Evolutionary conservation across 2,113 vertebrate species (phyloP), one percentile per base, ranked within the genome.

Genomic region (Oryzias melastigma): DNA sequence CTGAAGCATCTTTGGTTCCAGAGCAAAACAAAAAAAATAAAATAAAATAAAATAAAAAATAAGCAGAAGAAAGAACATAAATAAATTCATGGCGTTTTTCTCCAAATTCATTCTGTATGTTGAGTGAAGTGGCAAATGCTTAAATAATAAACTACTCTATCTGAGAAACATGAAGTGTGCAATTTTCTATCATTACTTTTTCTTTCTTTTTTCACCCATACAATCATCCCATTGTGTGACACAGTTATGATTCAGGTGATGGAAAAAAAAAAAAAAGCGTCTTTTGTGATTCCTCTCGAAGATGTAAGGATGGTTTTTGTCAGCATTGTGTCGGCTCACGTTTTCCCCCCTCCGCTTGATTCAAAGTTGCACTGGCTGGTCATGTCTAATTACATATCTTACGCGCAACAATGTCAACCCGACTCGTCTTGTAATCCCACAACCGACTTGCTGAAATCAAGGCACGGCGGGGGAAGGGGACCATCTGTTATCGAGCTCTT

Each of bases 401-500:
- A 40, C 14, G 55, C 19, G 52, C 66, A 46, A 55, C 43, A 56
- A 62, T 44, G 58, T 59, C 15, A 14, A 63, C 41, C 40, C 25
- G 51, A 49, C 50, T 51, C 51, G 44, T 56, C 25, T 17, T 55
- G 44, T 55, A 56, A 67, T 57, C 58, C 40, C 42, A 52, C 58
- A 62, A 22, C 12, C 13, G 47, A 67, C 22, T 73, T 5, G 63
- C 49, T 52, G 63, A 62, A 58, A 67, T 73, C 63, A 67, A 67
- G 63, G 63, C 58, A 29, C 58, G 4, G 52, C 7, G n/a, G 62
- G 51, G 35, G 18, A 25, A 47, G 22, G 22, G 7, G 20, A 58
- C 70, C 71, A 73, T 73, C 71, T 62, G 63, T 67, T 52, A 27
- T 52, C 44, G 45, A 58, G 19, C 27, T 46, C 71, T 67, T 67